A percentile compares a stretch with the other conserved stretches of the same genome.
phyloP scores from a whole-genome alignment of 2,797 vertebrate species.

The Etheostoma nigrum region DNA sequence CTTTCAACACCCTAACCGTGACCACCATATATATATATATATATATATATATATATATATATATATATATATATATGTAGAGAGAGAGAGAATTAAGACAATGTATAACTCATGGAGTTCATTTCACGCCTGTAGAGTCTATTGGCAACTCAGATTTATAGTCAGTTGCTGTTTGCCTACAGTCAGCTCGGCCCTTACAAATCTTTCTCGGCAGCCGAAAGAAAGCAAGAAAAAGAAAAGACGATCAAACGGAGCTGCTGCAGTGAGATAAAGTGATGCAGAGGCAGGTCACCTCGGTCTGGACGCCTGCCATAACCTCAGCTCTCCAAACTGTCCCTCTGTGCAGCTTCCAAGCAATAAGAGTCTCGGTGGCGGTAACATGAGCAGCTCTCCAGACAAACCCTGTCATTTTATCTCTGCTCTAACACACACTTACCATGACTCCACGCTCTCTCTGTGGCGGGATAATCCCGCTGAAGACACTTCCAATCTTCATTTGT shows the following conservation, averaged over 20 bases:
- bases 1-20: too few relatives aligned
- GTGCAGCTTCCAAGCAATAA: conserved; percentile 15
- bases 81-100: not conserved
- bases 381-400: conserved; percentile 25
- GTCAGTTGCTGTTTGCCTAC: not conserved
- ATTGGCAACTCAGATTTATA: conserved; percentile 27
- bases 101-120: not conserved
- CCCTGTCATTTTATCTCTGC: not conserved
- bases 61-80: too few relatives aligned
- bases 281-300: conserved; percentile 46
- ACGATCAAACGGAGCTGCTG: conserved; percentile 23
- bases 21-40: too few relatives aligned
- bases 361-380: conserved; percentile 36
- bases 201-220: conserved; percentile 5
- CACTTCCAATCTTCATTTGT: too few relatives aligned
- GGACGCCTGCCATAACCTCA: conserved; percentile 40
- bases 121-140: conserved; percentile 45
- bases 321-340: conserved; percentile 22
- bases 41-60: too few relatives aligned
- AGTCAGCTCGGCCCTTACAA: not conserved
- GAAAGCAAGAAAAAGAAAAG: not conserved
- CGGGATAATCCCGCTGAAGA: not conserved
- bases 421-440: not conserved
- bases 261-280: conserved; percentile 36
- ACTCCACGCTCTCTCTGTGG: conserved; percentile 1